Base-by-base conservation (phyloP, 64 coral and sea anemone species). In the Pocillopora verrucosa region DNA sequence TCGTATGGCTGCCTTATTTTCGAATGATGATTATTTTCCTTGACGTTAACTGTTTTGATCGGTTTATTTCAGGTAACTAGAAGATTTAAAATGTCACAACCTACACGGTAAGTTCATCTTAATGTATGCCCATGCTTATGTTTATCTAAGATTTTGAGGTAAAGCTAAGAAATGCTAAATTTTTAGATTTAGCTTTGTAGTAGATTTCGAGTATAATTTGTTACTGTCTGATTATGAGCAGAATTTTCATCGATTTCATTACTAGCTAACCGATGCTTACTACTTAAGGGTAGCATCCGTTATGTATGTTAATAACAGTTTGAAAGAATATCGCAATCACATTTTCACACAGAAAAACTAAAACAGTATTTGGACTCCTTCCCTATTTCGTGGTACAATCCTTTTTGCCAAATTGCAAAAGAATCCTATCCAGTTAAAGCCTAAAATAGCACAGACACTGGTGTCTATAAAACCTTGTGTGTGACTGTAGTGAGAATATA, bases 171-270 rank as follows among this genome's bases (percentile, higher is more conserved):
- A 30, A 30, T 30, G 30, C 30, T 30, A 30, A 30, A 30, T 30
- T 30, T 30, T 30, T 30, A 30, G 30, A 30, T 30, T 93, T 77
- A 88, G 95, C 81, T 87, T 97, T 84, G 95, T 91, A 4, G 76
- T 97, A 84, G 95, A 92, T 12, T 93, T 88, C 73, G 93, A 90
- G 77, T 86, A 88, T 51, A 88, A 92, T 45, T 83, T 97, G 0
- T 67, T 67, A 9, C 22, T 67, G 64, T 19, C 22, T 67, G 2
- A 67, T 67, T 16, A 20, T 67, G 22, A 20, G 4, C 64, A 67
- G 64, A 67, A 67, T n/a, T 20, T 67, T 67, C 22, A 16, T 67
- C 14, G 4, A 67, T 67, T 67, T 20, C 16, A 67, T 20, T 22
- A 2, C 14, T 7, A 20, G 17, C 1, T 67, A 19, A 67, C 1